phyloP scores from a whole-genome alignment of 1,140 invertebrate genomes.

The Tribolium castaneum region DNA sequence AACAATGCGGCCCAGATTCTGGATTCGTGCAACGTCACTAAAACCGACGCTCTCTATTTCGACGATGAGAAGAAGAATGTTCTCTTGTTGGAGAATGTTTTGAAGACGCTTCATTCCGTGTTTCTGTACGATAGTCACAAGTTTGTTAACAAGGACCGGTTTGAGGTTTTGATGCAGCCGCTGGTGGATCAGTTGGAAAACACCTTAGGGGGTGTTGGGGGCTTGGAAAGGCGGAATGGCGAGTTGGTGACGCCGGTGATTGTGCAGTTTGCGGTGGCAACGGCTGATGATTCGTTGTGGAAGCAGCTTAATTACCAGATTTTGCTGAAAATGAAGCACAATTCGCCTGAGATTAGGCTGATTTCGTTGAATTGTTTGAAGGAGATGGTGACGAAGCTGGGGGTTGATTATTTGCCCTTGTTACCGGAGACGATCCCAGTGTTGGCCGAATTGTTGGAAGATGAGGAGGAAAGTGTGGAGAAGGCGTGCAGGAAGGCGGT shows the following conservation, averaged over 20 bases:
- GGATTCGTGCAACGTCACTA: constrained; percentile 68
- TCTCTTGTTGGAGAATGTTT: constrained; percentile 73
- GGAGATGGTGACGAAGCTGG: constrained; percentile 79
- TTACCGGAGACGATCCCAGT: constrained; percentile 87
- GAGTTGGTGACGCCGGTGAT: constrained; percentile 81
- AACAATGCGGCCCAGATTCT: constrained; percentile 81
- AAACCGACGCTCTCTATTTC: constrained; percentile 67
- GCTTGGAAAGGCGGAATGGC: constrained; percentile 71
- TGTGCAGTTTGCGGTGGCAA: constrained; percentile 82
- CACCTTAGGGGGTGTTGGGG: constrained; percentile 71
- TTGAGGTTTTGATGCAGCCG: constrained; percentile 84
- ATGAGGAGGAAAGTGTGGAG: constrained; percentile 85
- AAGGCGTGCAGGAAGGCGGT: constrained; percentile 78
- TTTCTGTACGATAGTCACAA: constrained; percentile 85
- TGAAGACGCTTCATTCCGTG: constrained; percentile 77
- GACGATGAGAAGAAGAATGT: constrained; percentile 68
- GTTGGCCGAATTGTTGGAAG: constrained; percentile 84
- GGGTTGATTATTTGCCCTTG: constrained; percentile 83
- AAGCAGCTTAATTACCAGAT: constrained; percentile 91
- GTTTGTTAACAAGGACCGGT: constrained; percentile 87
- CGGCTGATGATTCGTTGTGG: constrained; percentile 86
- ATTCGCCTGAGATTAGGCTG: constrained; percentile 72
- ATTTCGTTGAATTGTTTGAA: constrained; percentile 73
- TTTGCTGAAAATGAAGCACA: constrained; percentile 85
- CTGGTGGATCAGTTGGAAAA: constrained; percentile 93